phyloP scores from a whole-genome alignment of 2,797 vertebrate genomes.

The Sebastes vulpes region DNA sequence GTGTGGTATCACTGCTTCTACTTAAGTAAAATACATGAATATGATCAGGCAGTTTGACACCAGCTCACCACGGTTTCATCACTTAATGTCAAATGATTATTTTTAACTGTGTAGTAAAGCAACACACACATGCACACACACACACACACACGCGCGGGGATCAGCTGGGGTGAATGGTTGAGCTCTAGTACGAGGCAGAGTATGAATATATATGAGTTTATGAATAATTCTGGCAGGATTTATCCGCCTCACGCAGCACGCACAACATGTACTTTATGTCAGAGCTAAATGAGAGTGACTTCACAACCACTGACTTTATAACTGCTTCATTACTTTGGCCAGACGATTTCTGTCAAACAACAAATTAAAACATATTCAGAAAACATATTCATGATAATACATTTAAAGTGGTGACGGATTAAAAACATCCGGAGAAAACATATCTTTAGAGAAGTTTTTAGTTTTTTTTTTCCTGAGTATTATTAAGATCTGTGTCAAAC shows the following conservation, averaged over 20 bases:
- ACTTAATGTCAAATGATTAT: neutral
- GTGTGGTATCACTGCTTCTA: neutral
- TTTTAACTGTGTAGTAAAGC: neutral
- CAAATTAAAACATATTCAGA: too few relatives aligned
- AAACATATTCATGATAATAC: neutral
- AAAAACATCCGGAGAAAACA: too few relatives aligned
- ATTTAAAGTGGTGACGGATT: neutral
- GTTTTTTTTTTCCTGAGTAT: too few relatives aligned
- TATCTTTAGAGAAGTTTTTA: too few relatives aligned
- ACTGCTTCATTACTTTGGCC: neutral
- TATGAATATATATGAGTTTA: neutral
- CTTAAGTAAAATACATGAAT: neutral
- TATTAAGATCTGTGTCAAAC: neutral
- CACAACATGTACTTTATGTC: neutral
- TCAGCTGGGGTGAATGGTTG: neutral
- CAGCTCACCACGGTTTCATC: neutral
- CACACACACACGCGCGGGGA: neutral
- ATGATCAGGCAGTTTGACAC: neutral
- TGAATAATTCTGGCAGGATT: neutral
- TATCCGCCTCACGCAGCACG: neutral
- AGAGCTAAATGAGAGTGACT: neutral
- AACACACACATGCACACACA: neutral
- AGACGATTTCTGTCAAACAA: neutral
- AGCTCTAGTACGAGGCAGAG: neutral
- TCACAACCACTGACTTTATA: neutral